Evolutionary conservation across 1,140 invertebrate genomes (phyloP).

Genomic region (Zelostemma sp.): DNA sequence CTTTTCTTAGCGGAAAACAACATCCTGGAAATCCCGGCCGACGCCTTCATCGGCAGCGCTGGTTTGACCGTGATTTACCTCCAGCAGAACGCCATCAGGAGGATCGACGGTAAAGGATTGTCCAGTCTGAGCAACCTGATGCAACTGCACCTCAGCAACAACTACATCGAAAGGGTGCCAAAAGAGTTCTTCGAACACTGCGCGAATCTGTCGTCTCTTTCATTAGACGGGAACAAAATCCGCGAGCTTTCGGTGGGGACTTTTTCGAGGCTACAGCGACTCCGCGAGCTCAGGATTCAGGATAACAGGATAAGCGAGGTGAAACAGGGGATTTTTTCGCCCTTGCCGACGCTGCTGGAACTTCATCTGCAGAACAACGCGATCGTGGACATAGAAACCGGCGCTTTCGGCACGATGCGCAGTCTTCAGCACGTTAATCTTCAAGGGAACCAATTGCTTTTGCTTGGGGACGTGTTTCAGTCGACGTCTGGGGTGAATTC

Average conservation of each 20-base stretch:
- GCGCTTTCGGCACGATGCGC: slow-evolving; percentile 84
- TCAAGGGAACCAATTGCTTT: slow-evolving; percentile 84
- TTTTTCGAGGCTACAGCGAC: slow-evolving; percentile 79
- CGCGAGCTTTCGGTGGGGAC: slow-evolving; percentile 82
- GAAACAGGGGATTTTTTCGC: slow-evolving; percentile 83
- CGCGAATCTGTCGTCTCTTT: slow-evolving; percentile 83
- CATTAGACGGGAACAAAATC: slow-evolving; percentile 92
- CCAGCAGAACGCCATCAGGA: slow-evolving; percentile 87
- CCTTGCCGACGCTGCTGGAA: slow-evolving; percentile 83
- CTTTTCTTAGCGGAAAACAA: slow-evolving; percentile 92
- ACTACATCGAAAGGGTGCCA: slow-evolving; percentile 85
- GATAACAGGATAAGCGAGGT: slow-evolving; percentile 85
- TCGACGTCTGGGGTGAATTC: slow-evolving; percentile 71
- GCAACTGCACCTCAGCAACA: slow-evolving; percentile 87
- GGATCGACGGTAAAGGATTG: slow-evolving; percentile 82
- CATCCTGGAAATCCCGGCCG: slow-evolving; percentile 84
- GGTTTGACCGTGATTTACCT: slow-evolving; percentile 86
- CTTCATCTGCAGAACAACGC: slow-evolving; percentile 90
- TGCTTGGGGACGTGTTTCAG: slow-evolving; percentile 85
- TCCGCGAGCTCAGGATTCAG: slow-evolving; percentile 86
- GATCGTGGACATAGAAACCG: slow-evolving; percentile 84
- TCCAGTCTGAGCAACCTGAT: slow-evolving; percentile 81
- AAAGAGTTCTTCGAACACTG: slow-evolving; percentile 81
- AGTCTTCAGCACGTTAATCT: slow-evolving; percentile 90
- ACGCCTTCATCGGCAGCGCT: slow-evolving; percentile 83